These are phyloP conservation scores for Aelia acuminata DNA, from an alignment of 2,888 invertebrate species.

Conservation along the genomic window DNA sequence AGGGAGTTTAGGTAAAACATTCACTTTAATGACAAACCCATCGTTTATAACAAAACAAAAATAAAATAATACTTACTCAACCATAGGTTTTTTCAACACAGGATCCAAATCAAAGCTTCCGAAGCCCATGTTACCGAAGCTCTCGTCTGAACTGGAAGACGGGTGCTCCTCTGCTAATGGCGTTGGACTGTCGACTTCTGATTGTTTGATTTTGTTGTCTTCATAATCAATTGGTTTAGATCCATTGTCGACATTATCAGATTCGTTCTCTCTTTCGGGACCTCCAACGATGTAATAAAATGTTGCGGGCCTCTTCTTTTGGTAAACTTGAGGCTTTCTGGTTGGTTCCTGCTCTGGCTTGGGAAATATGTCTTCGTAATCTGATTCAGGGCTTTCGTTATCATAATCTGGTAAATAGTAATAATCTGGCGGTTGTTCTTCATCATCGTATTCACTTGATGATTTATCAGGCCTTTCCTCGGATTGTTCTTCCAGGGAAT, in stretches of 20 bases:
- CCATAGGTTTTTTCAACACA: slow-evolving; percentile 8
- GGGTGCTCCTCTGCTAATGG: neutral
- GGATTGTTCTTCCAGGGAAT: neutral
- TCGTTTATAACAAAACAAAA: too few relatives aligned
- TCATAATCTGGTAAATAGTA: slow-evolving; percentile 6
- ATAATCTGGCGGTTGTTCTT: slow-evolving; percentile 3
- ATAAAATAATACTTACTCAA: slow-evolving; percentile 17
- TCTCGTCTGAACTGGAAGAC: neutral
- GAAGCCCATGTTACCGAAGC: neutral
- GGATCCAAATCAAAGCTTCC: slow-evolving; percentile 51
- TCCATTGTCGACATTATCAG: neutral
- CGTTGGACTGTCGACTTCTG: neutral
- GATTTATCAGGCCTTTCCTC: neutral
- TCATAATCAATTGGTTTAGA: neutral
- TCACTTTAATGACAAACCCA: too few relatives aligned
- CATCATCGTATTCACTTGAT: neutral
- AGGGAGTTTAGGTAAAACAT: too few relatives aligned
- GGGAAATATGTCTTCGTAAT: neutral
- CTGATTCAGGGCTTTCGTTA: neutral
- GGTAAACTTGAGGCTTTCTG: neutral
- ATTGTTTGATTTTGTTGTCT: slow-evolving; percentile 2
- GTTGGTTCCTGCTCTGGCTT: neutral
- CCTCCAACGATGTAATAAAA: neutral
- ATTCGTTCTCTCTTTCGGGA: neutral
- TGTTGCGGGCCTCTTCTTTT: neutral